Evolutionary conservation across 2,888 invertebrate species (phyloP).

Genomic region (Acanthopleura granulata): DNA sequence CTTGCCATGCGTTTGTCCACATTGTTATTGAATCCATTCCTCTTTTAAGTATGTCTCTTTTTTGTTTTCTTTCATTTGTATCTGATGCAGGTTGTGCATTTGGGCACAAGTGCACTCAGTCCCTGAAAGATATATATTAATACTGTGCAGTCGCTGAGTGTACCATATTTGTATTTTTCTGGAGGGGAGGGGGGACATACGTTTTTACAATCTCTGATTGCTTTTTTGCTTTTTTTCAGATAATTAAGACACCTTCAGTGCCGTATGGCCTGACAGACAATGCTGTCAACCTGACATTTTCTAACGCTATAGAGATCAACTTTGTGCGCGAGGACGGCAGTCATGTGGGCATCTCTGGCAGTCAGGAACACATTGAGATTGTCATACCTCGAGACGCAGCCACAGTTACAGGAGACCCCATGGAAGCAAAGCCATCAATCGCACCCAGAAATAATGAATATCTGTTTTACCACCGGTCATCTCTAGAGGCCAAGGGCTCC

Average conservation of each 20-base stretch:
- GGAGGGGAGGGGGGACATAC: too few species aligned
- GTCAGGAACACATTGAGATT: constrained; percentile 40
- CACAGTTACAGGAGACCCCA: constrained; percentile 22
- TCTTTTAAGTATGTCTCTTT: too few species aligned
- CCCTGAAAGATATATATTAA: too few species aligned
- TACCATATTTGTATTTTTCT: too few species aligned
- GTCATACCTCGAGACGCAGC: constrained; percentile 41
- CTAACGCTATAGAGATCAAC: constrained; percentile 29
- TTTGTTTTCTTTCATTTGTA: too few species aligned
- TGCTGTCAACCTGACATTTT: constrained; percentile 25
- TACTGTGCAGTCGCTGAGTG: too few species aligned
- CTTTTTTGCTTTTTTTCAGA: constrained; percentile 24
- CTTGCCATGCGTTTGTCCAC: too few species aligned
- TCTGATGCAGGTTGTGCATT: too few species aligned
- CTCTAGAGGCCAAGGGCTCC: constrained; percentile 18
- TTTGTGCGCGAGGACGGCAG: constrained; percentile 29
- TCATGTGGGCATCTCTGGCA: constrained; percentile 25
- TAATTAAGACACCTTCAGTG: constrained; percentile 32
- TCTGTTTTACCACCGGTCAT: constrained; percentile 32
- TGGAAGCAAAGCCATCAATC: constrained; percentile 30
- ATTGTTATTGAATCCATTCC: too few species aligned
- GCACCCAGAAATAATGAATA: constrained; percentile 17
- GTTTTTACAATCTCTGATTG: too few species aligned
- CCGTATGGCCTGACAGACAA: constrained; percentile 26
- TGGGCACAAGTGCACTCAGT: too few species aligned